Evolutionary conservation across 2,113 vertebrate species (phyloP), one percentile per base, ranked within the genome.

Genomic region (Calyptomena viridis): DNA sequence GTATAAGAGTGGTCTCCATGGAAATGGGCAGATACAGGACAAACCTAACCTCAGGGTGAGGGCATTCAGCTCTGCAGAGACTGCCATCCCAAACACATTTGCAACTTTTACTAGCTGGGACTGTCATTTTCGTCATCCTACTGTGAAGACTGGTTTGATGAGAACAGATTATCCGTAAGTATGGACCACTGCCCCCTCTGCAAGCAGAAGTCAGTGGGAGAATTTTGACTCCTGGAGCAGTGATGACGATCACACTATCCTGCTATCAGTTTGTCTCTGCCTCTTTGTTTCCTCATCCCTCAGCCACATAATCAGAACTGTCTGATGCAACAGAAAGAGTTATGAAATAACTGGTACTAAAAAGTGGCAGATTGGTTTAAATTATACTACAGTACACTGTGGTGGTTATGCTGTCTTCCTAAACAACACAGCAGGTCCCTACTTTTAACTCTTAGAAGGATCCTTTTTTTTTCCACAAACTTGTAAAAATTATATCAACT

Each of bases 161-260:
- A 23, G 3, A 53, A 23, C 12, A 68, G 53, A 59, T 17, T 50
- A 28, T 6, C 33, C 40, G 19, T 22, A 66, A 44, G n/a, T 9
- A 35, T 31, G 31, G 76, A 59, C 10, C 24, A 30, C 52, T 44
- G 56, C 12, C 14, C 27, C 14, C 40, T 16, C 20, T 59, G 37
- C 46, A 64, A 81, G 85, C 49, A 87, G 58, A 76, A 68, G n/a
- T 27, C 64, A 66, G 37, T 8, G 10, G 49, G 8, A 72, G 15
- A 31, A 18, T 13, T 68, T 7, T 50, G 44, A 25, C 30, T 47
- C 25, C 39, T 42, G 33, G 30, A 68, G 23, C 49, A 60, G 47
- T 3, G 23, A 7, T 2, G 11, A 50, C 20, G 0, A 0, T 22
- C 49, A 46, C 63, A 18, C 35, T 6, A 1, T 7, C 33, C 39